Conservation (phyloP, 2,797 vertebrate species). For the Cyprinodon diabolis region DNA sequence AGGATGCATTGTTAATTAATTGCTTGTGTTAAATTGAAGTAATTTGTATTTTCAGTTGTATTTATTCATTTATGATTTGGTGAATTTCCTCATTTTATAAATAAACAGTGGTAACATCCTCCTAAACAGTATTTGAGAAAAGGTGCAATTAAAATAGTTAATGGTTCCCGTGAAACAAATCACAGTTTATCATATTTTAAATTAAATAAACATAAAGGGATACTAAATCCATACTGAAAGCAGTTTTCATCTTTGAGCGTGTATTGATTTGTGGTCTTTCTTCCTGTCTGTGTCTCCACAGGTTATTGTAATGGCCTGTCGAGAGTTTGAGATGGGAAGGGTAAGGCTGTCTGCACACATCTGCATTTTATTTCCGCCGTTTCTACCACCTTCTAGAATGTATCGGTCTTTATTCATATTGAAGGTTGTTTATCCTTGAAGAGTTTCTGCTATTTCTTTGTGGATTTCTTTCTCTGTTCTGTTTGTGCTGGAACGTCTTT, state of each 20-base stretch:
- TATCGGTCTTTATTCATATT: neutral
- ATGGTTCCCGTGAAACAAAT: neutral
- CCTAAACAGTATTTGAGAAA: neutral
- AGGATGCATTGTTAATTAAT: neutral
- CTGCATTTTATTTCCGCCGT: conserved; percentile 14
- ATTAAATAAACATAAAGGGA: neutral
- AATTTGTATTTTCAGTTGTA: neutral
- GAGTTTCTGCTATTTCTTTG: conserved; percentile 1
- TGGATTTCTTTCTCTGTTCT: neutral
- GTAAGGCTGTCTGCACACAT: conserved; percentile 77
- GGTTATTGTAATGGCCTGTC: conserved; percentile 98
- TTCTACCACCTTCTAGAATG: neutral
- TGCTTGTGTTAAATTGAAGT: neutral
- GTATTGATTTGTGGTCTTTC: conserved; percentile 32
- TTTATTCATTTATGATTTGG: neutral
- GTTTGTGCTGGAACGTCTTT: neutral
- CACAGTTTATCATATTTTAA: neutral
- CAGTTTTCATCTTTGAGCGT: conserved; percentile 4
- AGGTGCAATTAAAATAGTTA: neutral
- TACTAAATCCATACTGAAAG: conserved; percentile 5
- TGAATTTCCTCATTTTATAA: neutral
- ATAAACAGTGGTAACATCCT: neutral
- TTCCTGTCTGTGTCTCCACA: conserved; percentile 64
- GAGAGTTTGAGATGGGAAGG: conserved; percentile 99
- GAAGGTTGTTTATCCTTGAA: neutral